Evolutionary conservation across 2,888 invertebrate species (phyloP), one percentile per base, ranked within the genome.

Genomic region (Lordiphosa andalusiaca): DNA sequence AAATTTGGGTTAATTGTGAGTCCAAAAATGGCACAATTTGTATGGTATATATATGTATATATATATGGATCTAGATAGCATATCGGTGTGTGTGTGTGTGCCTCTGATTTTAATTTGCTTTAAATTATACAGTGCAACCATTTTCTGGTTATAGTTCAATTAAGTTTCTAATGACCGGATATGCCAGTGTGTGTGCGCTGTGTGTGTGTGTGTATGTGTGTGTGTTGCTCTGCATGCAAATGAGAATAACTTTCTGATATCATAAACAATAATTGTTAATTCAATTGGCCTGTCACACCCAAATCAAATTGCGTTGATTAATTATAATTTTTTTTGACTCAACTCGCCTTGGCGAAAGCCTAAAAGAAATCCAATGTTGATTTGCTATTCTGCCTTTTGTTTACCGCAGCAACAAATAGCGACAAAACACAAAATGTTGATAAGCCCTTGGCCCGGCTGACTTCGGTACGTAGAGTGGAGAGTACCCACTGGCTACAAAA

Each of bases 101-200:
- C 67, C 50, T 62, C 50, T 61, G 71, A 58, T 70, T 78, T 71
- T 83, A 84, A 84, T 80, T 69, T 54, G 59, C 63, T 78, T 80
- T 70, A 80, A 80, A 78, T 83, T 83, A 75, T 80, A 84, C 54
- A 67, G 58, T 68, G 48, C 67, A 80, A 75, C 65, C 60, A 57
- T 58, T 59, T 53, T 68, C 66, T 81, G 84, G 84, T 76, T 74
- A 75, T 73, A 77, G 81, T 81, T 80, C 80, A 83, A 83, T 85
- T 80, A 85, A 66, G 65, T 64, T 46, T 64, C 48, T 85, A 80
- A 80, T 77, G 61, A 61, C 85, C 80, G 80, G 80, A 80, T 80
- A 69, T 60, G 44, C 53, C 47, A 50, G 44, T 30, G 30, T 9
- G 30, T 30, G 30, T 44, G 42, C 16, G 1, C 1, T 35, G n/a